A percentile compares a stretch with the other conserved stretches of the same genome.
Conservation (phyloP, 2,888 invertebrate genomes). For the Pyralis farinalis region DNA sequence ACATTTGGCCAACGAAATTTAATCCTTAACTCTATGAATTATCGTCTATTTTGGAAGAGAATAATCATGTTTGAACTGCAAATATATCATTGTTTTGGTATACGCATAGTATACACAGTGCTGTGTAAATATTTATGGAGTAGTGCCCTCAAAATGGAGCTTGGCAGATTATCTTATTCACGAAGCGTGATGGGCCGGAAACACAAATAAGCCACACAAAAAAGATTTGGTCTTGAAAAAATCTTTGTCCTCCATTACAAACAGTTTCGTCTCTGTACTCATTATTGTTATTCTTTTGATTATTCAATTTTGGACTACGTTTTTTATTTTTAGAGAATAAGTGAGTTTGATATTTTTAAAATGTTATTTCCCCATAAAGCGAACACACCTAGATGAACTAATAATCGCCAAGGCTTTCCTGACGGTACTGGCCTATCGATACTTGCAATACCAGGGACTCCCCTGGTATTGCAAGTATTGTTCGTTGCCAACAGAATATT, state of each 20-base stretch:
- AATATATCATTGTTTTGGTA: constrained; percentile 28
- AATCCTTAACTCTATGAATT: constrained; percentile 14
- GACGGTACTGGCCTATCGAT: too few relatives aligned
- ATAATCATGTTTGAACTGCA: constrained; percentile 15
- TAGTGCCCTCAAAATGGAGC: constrained; percentile 42
- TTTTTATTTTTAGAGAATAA: too few relatives aligned
- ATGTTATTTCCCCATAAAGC: too few relatives aligned
- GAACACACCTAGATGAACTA: too few relatives aligned
- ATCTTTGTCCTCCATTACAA: background rate
- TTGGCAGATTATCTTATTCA: constrained; percentile 54
- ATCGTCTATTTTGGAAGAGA: constrained; percentile 11
- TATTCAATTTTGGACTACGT: too few relatives aligned
- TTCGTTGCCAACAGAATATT: too few relatives aligned
- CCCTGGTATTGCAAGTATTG: too few relatives aligned
- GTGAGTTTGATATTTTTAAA: too few relatives aligned
- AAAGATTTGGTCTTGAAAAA: constrained; percentile 2
- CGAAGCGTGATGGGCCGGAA: constrained; percentile 35
- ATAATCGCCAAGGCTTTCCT: too few relatives aligned
- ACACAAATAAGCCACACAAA: constrained; percentile 21
- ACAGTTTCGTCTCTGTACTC: too few relatives aligned
- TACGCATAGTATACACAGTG: constrained; percentile 52
- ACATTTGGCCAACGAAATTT: constrained; percentile 11
- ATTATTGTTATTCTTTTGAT: too few relatives aligned
- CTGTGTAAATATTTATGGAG: constrained; percentile 62
- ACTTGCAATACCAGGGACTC: too few relatives aligned